These are phyloP conservation scores for Melanotaenia parkinsoni DNA, from an alignment of 2,797 vertebrate genomes.

Conservation along the genomic window DNA sequence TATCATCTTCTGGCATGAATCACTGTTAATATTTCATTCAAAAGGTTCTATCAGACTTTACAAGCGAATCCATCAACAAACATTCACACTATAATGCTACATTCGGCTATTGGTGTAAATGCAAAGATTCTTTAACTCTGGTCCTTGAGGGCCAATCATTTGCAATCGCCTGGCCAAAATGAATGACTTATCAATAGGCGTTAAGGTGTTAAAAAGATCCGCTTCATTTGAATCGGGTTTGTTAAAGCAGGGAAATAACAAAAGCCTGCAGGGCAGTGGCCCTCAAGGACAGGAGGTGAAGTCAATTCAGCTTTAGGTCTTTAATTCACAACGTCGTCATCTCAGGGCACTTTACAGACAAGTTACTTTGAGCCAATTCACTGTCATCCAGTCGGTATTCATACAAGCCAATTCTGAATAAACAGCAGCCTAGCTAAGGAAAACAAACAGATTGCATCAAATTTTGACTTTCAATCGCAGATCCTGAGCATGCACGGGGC, in stretches of 20 bases:
- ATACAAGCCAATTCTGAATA: too few relatives aligned
- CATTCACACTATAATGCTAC: slow-evolving; percentile 12
- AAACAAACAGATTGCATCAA: too few relatives aligned
- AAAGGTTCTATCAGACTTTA: slow-evolving; percentile 19
- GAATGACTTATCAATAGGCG: neutral
- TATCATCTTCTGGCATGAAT: slow-evolving; percentile 8
- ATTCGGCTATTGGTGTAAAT: neutral
- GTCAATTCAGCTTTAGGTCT: too few relatives aligned
- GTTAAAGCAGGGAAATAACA: neutral
- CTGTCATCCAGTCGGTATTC: too few relatives aligned
- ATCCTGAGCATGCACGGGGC: too few relatives aligned
- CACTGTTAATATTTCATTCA: slow-evolving; percentile 11
- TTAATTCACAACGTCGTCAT: too few relatives aligned
- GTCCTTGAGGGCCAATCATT: too few relatives aligned
- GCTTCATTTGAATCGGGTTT: neutral
- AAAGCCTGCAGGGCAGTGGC: too few relatives aligned
- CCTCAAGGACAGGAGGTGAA: neutral
- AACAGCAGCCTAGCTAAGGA: too few relatives aligned
- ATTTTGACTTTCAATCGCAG: too few relatives aligned
- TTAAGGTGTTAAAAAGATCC: neutral
- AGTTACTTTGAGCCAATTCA: too few relatives aligned
- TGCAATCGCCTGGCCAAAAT: neutral
- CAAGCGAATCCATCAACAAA: slow-evolving; percentile 6
- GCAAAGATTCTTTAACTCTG: neutral
- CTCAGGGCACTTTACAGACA: too few relatives aligned